These are phyloP conservation scores for Cosmopolites sordidus DNA, from an alignment of 2,888 invertebrate genomes.

Conservation along the genomic window DNA sequence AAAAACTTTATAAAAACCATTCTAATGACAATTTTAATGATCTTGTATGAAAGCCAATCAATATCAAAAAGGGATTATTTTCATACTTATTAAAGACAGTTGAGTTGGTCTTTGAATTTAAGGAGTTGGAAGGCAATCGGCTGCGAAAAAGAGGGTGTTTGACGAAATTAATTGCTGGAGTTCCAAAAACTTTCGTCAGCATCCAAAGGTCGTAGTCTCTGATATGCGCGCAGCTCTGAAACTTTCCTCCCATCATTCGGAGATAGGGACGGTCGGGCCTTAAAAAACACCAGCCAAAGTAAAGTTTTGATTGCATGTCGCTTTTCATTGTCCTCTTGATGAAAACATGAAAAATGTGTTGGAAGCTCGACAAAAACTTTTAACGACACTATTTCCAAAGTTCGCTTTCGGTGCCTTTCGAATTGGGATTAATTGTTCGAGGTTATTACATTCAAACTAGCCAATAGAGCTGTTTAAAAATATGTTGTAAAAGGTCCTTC, in stretches of 20 bases:
- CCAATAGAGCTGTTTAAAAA: no score
- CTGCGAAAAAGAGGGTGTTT: conserved; percentile 6
- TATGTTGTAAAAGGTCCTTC: no score
- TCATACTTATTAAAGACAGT: no score
- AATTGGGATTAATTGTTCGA: no score
- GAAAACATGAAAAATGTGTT: conserved; percentile 8
- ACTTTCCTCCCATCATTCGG: conserved; percentile 7
- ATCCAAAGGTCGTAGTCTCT: conserved; percentile 6
- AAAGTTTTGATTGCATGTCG: conserved; percentile 14
- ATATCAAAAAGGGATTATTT: no score
- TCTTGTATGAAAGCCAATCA: no score
- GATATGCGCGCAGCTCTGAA: conserved; percentile 5
- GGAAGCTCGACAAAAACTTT: conserved; percentile 1
- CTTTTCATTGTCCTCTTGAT: conserved; percentile 1
- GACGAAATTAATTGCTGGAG: conserved; percentile 13
- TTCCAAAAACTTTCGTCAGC: conserved; percentile 10
- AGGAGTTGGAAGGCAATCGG: conserved; percentile 1
- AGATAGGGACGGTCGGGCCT: conserved; percentile 4
- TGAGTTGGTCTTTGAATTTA: neutral
- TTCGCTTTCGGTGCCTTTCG: no score
- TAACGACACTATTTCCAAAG: neutral
- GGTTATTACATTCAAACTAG: no score
- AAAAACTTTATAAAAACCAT: no score
- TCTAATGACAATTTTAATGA: no score
- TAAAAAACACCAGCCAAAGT: conserved; percentile 1